Percentiles rank a stretch among this genome's conserved stretches.
phyloP scores from a whole-genome alignment of 2,113 vertebrate species.

The Hippolais icterina region DNA sequence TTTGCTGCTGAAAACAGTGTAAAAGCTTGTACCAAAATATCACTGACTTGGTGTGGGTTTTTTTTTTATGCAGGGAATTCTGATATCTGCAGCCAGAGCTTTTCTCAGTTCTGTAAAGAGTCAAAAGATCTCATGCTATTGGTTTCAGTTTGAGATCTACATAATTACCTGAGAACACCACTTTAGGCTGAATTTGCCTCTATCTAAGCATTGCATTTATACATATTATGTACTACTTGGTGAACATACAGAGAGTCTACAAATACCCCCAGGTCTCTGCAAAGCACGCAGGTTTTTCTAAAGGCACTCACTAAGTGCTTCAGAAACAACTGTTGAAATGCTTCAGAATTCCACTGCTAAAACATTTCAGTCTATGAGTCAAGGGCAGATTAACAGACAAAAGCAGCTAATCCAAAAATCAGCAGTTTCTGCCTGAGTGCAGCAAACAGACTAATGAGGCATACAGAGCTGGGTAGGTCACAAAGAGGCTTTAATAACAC shows the following conservation, averaged over 20 bases:
- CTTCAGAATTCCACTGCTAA: not conserved
- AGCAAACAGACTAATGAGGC: not conserved
- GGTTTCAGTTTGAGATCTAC: not conserved
- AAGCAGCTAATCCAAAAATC: constrained; percentile 39
- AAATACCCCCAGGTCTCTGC: not conserved
- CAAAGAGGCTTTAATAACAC: not conserved
- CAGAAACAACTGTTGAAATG: not conserved
- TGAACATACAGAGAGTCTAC: not conserved
- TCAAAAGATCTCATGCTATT: not conserved
- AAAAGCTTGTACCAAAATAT: not conserved
- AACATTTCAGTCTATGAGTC: not conserved
- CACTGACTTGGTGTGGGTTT: not conserved
- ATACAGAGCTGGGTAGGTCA: not conserved
- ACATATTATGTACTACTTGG: not conserved
- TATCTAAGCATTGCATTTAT: not conserved
- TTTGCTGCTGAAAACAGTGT: not conserved
- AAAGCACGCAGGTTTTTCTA: not conserved
- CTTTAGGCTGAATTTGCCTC: not conserved
- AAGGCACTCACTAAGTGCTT: not conserved
- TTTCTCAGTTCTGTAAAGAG: not conserved
- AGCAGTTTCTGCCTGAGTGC: not conserved
- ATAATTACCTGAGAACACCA: not conserved
- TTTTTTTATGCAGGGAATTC: not conserved
- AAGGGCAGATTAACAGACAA: constrained; percentile 26
- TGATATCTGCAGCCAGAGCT: not conserved